Percentiles rank a stretch among this genome's conserved stretches.
Conservation (phyloP, 1,140 invertebrate species). For the Listronotus bonariensis region DNA sequence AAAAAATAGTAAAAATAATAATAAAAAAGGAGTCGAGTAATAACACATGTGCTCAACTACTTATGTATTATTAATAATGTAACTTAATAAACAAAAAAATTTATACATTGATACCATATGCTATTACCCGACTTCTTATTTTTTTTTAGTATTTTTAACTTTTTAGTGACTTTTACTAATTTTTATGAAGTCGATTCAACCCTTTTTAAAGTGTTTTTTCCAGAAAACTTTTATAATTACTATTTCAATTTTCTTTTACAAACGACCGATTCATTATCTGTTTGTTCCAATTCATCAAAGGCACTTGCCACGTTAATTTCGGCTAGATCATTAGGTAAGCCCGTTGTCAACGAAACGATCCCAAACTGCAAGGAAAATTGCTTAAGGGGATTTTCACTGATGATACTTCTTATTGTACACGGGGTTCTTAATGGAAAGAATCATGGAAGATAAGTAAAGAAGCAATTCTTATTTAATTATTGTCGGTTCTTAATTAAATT, state of each 20-base stretch:
- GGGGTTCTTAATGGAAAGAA: constrained; percentile 21
- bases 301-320: constrained; percentile 31
- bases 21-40: too few relatives aligned
- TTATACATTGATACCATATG: too few relatives aligned
- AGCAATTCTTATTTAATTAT: constrained; percentile 9
- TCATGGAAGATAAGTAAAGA: not conserved
- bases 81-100: too few relatives aligned
- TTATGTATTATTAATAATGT: too few relatives aligned
- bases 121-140: too few relatives aligned
- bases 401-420: constrained; percentile 21
- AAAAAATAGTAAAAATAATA: too few relatives aligned
- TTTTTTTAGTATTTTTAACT: too few relatives aligned
- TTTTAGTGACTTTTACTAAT: too few relatives aligned
- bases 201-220: too few relatives aligned
- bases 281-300: constrained; percentile 36
- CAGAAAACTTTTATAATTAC: too few relatives aligned
- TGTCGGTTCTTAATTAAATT: not conserved
- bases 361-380: constrained; percentile 27
- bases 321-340: constrained; percentile 34
- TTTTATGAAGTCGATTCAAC: too few relatives aligned
- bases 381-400: constrained; percentile 28
- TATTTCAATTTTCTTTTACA: constrained; percentile 16
- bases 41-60: too few relatives aligned
- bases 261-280: constrained; percentile 24
- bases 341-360: constrained; percentile 27